These are phyloP conservation scores for Hyles euphorbiae DNA, from an alignment of 1,140 invertebrate species.

Conservation along the genomic window DNA sequence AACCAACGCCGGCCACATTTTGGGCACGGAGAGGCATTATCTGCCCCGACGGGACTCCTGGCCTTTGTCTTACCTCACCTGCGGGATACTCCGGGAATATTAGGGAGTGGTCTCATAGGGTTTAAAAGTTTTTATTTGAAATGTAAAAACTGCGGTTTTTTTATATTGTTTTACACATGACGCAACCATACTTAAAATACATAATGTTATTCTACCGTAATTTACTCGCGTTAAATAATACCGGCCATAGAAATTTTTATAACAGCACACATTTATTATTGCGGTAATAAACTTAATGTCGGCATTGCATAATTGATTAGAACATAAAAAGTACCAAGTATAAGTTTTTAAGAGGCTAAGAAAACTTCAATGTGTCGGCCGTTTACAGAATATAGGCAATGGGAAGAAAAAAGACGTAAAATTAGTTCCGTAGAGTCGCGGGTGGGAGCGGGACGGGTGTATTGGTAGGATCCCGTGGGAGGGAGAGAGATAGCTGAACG, in stretches of 20 bases:
- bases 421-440: conserved; percentile 69
- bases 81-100: no score
- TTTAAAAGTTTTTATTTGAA: neutral
- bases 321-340: conserved; percentile 27
- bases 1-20: conserved; percentile 36
- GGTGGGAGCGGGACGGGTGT: conserved; percentile 39
- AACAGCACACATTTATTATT: conserved; percentile 6
- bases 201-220: no score
- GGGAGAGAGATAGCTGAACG: conserved; percentile 68
- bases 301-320: conserved; percentile 23
- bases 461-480: conserved; percentile 28
- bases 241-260: neutral
- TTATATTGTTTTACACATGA: conserved; percentile 4
- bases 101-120: no score
- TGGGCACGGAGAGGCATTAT: conserved; percentile 36
- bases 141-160: neutral
- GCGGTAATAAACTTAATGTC: conserved; percentile 5
- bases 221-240: no score
- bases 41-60: conserved; percentile 28
- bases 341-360: conserved; percentile 30
- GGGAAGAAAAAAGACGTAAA: conserved; percentile 74
- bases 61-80: conserved; percentile 20
- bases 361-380: conserved; percentile 29
- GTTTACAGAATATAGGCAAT: conserved; percentile 52
- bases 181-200: no score